These are phyloP conservation scores for Scarus forsteni DNA, from an alignment of 2,797 vertebrate species.

Conservation along the genomic window DNA sequence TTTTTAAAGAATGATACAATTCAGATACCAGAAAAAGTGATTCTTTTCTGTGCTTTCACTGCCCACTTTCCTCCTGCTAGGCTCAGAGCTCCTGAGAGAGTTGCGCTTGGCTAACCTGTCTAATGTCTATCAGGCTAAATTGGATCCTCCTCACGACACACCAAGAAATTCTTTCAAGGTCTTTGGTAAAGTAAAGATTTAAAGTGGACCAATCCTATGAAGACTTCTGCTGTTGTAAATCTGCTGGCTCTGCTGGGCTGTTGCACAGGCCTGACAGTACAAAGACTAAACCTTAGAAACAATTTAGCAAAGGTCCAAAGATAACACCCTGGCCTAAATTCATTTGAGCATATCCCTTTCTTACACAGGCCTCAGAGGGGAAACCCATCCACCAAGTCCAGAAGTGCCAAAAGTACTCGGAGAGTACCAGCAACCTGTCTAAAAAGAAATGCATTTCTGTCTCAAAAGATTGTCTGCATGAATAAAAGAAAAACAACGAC, in stretches of 20 bases:
- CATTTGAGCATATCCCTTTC: constrained; percentile 38
- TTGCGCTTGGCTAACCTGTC: constrained; percentile 13
- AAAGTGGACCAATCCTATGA: constrained; percentile 33
- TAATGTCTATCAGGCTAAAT: constrained; percentile 26
- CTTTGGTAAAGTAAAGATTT: constrained; percentile 13
- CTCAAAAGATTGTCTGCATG: constrained; percentile 35
- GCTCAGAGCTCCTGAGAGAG: constrained; percentile 1
- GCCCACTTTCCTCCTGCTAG: neutral
- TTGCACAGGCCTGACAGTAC: constrained; percentile 25
- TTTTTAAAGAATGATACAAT: neutral
- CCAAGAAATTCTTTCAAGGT: constrained; percentile 8
- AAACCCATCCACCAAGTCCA: constrained; percentile 32
- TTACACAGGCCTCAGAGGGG: constrained; percentile 50
- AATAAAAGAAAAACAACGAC: constrained; percentile 63
- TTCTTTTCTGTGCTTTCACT: neutral
- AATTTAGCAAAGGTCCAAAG: constrained; percentile 33
- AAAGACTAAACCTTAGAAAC: constrained; percentile 49
- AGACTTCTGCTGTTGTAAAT: constrained; percentile 25
- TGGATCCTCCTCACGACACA: constrained; percentile 10
- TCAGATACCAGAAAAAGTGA: constrained; percentile 2
- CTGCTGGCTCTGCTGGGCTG: constrained; percentile 12
- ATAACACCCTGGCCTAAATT: constrained; percentile 54
- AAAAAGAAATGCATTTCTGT: constrained; percentile 43
- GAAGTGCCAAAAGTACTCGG: constrained; percentile 9
- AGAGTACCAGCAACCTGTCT: neutral